A percentile compares a stretch with the other conserved stretches of the same genome.
Evolutionary conservation across 2,797 vertebrate species (phyloP).

Genomic region (Carapus acus): DNA sequence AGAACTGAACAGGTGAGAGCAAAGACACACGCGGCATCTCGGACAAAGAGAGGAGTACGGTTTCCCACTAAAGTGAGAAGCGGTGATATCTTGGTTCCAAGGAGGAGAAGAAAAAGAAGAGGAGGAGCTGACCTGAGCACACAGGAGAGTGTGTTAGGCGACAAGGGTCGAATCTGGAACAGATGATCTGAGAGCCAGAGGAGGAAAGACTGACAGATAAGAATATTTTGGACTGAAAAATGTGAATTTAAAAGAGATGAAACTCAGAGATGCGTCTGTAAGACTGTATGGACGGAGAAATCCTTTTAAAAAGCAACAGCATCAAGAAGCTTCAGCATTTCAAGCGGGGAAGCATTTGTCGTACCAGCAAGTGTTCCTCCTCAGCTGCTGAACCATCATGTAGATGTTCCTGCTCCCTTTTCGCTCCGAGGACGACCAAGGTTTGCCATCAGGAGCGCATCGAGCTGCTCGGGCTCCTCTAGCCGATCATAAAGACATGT

Average conservation of each 20-base stretch:
- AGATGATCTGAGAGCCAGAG: constrained; percentile 38
- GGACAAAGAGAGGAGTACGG: constrained; percentile 14
- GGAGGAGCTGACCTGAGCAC: constrained; percentile 40
- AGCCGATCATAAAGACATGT: constrained; percentile 57
- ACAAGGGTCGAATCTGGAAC: constrained; percentile 47
- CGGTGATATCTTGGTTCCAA: constrained; percentile 2
- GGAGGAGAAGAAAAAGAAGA: constrained; percentile 7
- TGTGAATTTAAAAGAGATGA: constrained; percentile 32
- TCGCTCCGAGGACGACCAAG: constrained; percentile 15
- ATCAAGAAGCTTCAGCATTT: neutral
- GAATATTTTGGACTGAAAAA: constrained; percentile 36
- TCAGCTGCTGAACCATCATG: constrained; percentile 32
- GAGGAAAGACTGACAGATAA: constrained; percentile 1
- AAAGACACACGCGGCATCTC: constrained; percentile 13
- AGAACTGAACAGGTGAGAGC: constrained; percentile 47
- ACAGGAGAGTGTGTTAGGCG: constrained; percentile 41
- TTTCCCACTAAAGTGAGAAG: constrained; percentile 19
- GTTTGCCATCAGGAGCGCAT: constrained; percentile 28
- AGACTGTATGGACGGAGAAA: constrained; percentile 10
- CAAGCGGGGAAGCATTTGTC: neutral
- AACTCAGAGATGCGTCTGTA: constrained; percentile 25
- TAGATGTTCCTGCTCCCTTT: constrained; percentile 14
- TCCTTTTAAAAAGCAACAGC: neutral
- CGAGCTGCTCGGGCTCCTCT: constrained; percentile 15
- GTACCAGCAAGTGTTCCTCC: neutral